Base-by-base conservation (phyloP, 2,888 invertebrate genomes). In the Aproaerema taeniolella region DNA sequence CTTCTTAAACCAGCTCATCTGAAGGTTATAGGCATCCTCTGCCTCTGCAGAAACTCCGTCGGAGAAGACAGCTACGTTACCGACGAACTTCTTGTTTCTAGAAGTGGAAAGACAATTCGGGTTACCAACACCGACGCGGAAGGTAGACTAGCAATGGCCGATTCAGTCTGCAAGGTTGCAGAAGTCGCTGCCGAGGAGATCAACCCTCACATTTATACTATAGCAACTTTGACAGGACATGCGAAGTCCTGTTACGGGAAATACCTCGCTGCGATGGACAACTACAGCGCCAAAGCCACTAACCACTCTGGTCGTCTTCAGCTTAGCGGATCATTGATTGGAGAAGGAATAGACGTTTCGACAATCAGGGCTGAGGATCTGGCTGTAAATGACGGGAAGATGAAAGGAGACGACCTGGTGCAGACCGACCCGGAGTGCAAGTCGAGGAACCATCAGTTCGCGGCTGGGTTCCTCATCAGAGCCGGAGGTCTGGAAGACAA, bases 51-150 rank as follows among this genome's bases (percentile, higher is more conserved):
- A 36, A 97, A 97, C 78, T 95, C 94, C 59, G 88, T 96, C 13
- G 97, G 97, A 1, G 91, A 90, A 59, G 92, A 96, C 53, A 88
- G 91, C 15, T 96, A 95, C 64, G 95, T 96, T 0, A 70, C 95
- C 25, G 97, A 97, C 77, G 97, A 97, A 73, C 88, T 97, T 37
- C 87, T 97, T 39, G 88, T 91, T 0, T 91, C 95, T 0, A 89
- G 92, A 55, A 93, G 95, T 37, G 95, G 95, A 0, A 91, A 90
- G 28, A 88, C 94, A 14, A 91, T 96, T 0, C 88, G 96, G 44
- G 90, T 97, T 13, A 92, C 92, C 4, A 96, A 97, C 67, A 97
- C 97, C 1, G 97, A 97, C 67, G 96, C 96, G 1, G 97, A 97
- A 81, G 97, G 97, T 0, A 87, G 96, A 32, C 91, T 96, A 87